Evolutionary conservation across 1,140 invertebrate genomes (phyloP), one percentile per base, ranked within the genome.

Genomic region (Portunus trituberculatus): DNA sequence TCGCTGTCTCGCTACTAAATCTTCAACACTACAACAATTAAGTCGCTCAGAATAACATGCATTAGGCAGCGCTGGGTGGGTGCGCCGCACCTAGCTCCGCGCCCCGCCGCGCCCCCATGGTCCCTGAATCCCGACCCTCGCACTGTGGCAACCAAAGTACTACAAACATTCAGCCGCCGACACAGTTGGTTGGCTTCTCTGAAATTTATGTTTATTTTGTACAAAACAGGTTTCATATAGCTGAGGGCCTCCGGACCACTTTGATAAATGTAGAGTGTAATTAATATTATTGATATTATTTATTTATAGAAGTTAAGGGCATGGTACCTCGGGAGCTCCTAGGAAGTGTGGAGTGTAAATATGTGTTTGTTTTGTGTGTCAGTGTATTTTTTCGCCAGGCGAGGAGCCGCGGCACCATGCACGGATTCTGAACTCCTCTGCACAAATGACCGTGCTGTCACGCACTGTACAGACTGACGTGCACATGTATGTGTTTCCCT

Each of bases 221-320:
- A 76, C 67, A 76, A 76, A 76, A n/a, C 67, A 76, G 20, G 6
- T 76, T 76, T 76, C 67, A n/a, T 76, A 76, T 76, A 76, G 67
- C 16, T 76, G 67, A 76, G 67, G 67, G 67, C 67, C 67, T 76
- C 67, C 67, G 67, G 67, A 76, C 67, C 67, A 76, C 67, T 76
- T 76, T 76, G 67, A 76, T n/a, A 76, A 76, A 76, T 76, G 67
- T 76, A 76, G 67, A 76, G 67, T 76, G 67, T 76, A 76, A 76
- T 76, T 76, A 76, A 76, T 76, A n/a, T 7, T 76, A 76, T 76
- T 76, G 67, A 76, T 76, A 76, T 76, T 76, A 76, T 76, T 76
- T 76, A 76, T 76, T 76, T 25, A n/a, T 76, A 76, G 67, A n/a
- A 25, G 67, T 76, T 76, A 76, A 76, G 67, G n/a, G 67, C 67